Conservation (phyloP, 2,113 vertebrate genomes). For the Leucopsar rothschildi region DNA sequence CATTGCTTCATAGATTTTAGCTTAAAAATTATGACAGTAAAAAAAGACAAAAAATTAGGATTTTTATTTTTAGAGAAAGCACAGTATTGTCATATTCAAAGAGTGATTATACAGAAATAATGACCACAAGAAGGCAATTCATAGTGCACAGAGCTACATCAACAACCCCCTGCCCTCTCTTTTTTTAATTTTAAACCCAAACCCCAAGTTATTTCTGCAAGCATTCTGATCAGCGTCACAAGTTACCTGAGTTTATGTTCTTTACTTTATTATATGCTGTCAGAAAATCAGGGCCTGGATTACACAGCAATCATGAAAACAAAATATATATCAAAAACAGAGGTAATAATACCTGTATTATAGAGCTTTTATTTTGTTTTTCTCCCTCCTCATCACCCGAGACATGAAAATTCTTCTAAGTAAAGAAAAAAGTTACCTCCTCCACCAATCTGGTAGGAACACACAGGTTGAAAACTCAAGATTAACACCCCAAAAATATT, state of each 20-base stretch:
- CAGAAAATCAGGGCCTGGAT: not conserved
- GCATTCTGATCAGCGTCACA: not conserved
- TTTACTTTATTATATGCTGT: not conserved
- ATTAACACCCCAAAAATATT: slow-evolving; percentile 17
- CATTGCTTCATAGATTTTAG: not conserved
- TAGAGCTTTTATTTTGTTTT: not conserved
- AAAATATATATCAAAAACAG: not conserved
- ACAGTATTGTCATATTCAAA: not conserved
- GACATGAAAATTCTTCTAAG: not conserved
- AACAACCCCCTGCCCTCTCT: not conserved
- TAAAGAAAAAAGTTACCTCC: not conserved
- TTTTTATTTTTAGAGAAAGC: not conserved
- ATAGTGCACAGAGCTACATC: not conserved
- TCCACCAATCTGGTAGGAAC: slow-evolving; percentile 3
- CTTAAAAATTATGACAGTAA: not conserved
- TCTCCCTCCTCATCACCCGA: not conserved
- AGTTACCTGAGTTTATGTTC: not conserved
- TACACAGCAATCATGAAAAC: not conserved
- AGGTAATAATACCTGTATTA: not conserved
- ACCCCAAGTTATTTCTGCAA: not conserved
- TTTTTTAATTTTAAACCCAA: not conserved
- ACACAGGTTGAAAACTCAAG: not conserved
- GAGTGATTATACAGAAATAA: not conserved
- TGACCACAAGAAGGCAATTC: not conserved
- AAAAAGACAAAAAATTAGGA: not conserved